Percentiles rank a stretch among this genome's conserved stretches.
Evolutionary conservation across 1,140 invertebrate genomes (phyloP).

Genomic region (Drosophila nannoptera): DNA sequence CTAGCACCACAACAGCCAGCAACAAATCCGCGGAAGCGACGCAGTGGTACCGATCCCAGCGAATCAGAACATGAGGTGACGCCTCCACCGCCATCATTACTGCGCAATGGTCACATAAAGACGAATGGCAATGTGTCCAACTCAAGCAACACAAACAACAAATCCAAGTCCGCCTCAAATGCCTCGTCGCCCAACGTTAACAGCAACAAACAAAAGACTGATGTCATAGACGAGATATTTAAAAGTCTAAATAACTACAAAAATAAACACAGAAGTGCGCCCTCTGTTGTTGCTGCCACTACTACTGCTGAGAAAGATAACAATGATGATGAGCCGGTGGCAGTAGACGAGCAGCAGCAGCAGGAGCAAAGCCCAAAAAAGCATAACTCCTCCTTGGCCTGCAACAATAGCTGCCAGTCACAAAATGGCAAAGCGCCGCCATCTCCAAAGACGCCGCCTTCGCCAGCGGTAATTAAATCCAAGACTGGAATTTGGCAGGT

Average conservation of each 20-base stretch:
- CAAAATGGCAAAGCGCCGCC: conserved; percentile 49
- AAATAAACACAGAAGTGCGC: conserved; percentile 36
- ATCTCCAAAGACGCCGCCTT: conserved; percentile 75
- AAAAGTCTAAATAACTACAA: conserved; percentile 63
- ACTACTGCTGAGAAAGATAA: conserved; percentile 22
- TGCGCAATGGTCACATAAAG: conserved; percentile 51
- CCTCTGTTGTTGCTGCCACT: background rate
- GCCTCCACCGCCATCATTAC: background rate
- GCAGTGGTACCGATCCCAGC: conserved; percentile 47
- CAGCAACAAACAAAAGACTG: conserved; percentile 73
- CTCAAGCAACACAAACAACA: conserved; percentile 19
- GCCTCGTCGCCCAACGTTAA: conserved; percentile 54
- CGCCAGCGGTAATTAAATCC: conserved; percentile 77
- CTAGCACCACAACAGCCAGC: conserved; percentile 8
- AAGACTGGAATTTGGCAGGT: conserved; percentile 78
- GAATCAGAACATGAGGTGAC: conserved; percentile 46
- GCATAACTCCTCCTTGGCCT: background rate
- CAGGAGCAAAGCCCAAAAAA: conserved; percentile 7
- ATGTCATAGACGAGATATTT: conserved; percentile 75
- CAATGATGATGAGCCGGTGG: conserved; percentile 21
- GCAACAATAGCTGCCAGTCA: conserved; percentile 30
- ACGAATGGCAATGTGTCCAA: conserved; percentile 43
- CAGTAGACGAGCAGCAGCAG: conserved; percentile 7
- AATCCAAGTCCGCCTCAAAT: conserved; percentile 38
- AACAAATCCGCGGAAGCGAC: conserved; percentile 59